Evolutionary conservation across 2,888 invertebrate genomes (phyloP), one percentile per base, ranked within the genome.

Genomic region (Petrolisthes manimaculis): DNA sequence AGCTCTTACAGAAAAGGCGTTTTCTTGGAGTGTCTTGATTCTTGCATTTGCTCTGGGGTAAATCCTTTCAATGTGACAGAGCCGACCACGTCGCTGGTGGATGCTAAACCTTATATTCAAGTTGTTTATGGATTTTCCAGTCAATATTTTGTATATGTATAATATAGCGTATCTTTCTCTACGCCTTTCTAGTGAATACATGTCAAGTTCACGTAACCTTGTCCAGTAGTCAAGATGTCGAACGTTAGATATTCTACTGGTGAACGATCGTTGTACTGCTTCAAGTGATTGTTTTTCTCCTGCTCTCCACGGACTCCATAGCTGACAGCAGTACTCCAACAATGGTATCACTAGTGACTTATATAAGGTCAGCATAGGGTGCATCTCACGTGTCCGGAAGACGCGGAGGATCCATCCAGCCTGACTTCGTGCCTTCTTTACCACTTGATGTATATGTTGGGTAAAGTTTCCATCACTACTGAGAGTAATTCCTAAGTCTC

Each of bases 321-420:
- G 37, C 37, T 37, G 37, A 37, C 37, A 37, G 37, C 37, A 37
- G 37, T 37, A 37, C 37, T 37, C 37, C 37, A 37, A 37, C 37
- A 37, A 9, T 14, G 77, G 77, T 12, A 75, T 21, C 12, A 75
- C 77, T 1, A 75, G 77, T n/a, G 77, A n/a, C 21, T 75, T 75
- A 4, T 75, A 75, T n/a, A 75, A 21, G 1, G 77, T 75, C 14
- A 18, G 14, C 67, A 67, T 67, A 14, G 67, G 67, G 18, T n/a
- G 21, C 24, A 12, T 37, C 24, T 75, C 24, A 75, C 4, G 77
- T 75, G 77, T 75, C 77, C 77, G n/a, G 77, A 75, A 75, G 21
- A 21, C 21, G 77, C 77, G 77, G 21, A 75, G n/a, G 77, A 37
- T 75, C 77, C 77, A 75, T 2, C 77, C 77, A 75, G 77, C 77